Percentiles rank a stretch among this genome's conserved stretches.
These are phyloP conservation scores for Criorhina ranunculi DNA, from an alignment of 2,888 invertebrate genomes.

Conservation along the genomic window DNA sequence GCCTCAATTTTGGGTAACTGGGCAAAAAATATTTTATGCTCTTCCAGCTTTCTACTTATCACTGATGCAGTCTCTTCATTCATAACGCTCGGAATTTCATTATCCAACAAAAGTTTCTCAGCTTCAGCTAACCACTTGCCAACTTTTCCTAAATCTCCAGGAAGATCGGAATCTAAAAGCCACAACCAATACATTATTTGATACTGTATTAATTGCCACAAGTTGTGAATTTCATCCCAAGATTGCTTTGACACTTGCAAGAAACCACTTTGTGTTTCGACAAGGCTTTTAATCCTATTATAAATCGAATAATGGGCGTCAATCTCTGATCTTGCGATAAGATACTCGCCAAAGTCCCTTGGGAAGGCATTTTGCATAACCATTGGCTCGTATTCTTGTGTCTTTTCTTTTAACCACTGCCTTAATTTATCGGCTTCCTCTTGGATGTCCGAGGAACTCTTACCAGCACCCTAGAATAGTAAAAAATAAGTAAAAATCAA, in stretches of 20 bases:
- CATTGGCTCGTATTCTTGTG: slow-evolving; percentile 90
- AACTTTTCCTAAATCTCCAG: slow-evolving; percentile 93
- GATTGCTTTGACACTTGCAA: slow-evolving; percentile 92
- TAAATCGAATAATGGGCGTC: slow-evolving; percentile 90
- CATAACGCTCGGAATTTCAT: slow-evolving; percentile 92
- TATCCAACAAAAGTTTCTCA: slow-evolving; percentile 91
- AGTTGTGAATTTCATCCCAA: slow-evolving; percentile 92
- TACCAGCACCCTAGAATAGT: slow-evolving; percentile 87
- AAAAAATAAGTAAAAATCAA: background rate
- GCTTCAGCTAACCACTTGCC: slow-evolving; percentile 97
- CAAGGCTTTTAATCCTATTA: slow-evolving; percentile 91
- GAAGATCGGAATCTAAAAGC: slow-evolving; percentile 93
- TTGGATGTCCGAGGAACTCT: slow-evolving; percentile 91
- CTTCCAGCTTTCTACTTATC: slow-evolving; percentile 94
- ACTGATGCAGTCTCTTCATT: slow-evolving; percentile 95
- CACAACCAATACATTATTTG: slow-evolving; percentile 94
- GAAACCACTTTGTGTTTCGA: slow-evolving; percentile 90
- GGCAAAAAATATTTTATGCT: slow-evolving; percentile 95
- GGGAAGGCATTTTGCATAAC: slow-evolving; percentile 91
- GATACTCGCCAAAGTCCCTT: slow-evolving; percentile 92
- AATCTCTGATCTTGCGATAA: slow-evolving; percentile 91
- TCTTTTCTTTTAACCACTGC: slow-evolving; percentile 92
- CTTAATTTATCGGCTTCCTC: slow-evolving; percentile 92
- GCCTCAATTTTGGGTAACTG: slow-evolving; percentile 91
- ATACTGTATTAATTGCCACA: slow-evolving; percentile 92